Percentiles rank a stretch among this genome's conserved stretches.
Evolutionary conservation across 2,888 invertebrate species (phyloP).

Genomic region (Aleiodes alternator): DNA sequence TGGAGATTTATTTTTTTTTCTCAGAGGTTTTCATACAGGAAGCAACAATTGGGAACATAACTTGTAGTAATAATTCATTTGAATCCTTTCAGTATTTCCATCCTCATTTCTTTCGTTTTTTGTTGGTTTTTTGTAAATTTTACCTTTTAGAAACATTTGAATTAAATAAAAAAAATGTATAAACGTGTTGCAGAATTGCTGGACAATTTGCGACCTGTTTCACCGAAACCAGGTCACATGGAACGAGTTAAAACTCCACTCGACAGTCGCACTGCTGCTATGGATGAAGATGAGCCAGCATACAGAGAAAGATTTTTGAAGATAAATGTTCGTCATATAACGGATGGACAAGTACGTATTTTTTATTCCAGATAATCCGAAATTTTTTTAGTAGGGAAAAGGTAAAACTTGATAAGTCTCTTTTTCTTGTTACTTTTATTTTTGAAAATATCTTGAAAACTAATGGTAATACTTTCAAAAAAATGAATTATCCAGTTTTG

Average conservation of each 20-base stretch:
- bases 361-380: not conserved
- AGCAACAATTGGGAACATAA: no score
- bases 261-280: slow-evolving; percentile 71
- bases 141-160: not conserved
- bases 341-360: slow-evolving; percentile 87
- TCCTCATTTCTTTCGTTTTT: no score
- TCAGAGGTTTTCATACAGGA: no score
- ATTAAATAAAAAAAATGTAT: not conserved
- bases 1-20: no score
- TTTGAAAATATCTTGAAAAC: no score
- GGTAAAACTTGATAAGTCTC: no score
- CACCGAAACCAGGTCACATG: slow-evolving; percentile 87
- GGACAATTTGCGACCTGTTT: slow-evolving; percentile 89
- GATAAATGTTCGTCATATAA: slow-evolving; percentile 94
- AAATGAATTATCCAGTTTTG: no score
- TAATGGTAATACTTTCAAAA: no score
- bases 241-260: slow-evolving; percentile 81
- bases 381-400: not conserved
- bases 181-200: slow-evolving; percentile 81
- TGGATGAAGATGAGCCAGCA: slow-evolving; percentile 78
- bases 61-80: no score
- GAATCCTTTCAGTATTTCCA: no score
- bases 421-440: not conserved
- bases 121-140: no score
- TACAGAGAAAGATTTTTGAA: slow-evolving; percentile 91